Evolutionary conservation across 1,140 invertebrate species (phyloP).

Genomic region (Heliconius nattereri): DNA sequence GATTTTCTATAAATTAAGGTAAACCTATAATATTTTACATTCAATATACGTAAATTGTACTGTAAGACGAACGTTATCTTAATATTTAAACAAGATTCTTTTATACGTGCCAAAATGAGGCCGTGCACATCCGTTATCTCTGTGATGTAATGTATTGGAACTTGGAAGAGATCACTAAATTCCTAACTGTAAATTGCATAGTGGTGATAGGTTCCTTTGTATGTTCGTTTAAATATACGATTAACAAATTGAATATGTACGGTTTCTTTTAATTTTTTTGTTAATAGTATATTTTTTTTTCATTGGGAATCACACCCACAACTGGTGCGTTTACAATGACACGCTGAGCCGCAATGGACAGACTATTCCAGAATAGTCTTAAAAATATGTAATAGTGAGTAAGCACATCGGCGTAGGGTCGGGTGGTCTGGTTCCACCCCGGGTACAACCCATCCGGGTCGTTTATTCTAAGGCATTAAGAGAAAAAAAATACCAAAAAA

Average conservation of each 20-base stretch:
- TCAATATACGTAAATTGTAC: background rate
- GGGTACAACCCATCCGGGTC: too few species aligned
- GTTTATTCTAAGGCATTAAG: too few species aligned
- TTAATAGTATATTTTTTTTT: too few species aligned
- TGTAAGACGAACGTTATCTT: background rate
- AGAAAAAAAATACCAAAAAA: too few species aligned
- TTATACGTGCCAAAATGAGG: slow-evolving; percentile 30
- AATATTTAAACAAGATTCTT: slow-evolving; percentile 15
- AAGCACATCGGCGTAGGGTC: too few species aligned
- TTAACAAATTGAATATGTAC: background rate
- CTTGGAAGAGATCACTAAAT: slow-evolving; percentile 34
- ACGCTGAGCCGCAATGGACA: too few species aligned
- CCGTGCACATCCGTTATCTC: slow-evolving; percentile 31
- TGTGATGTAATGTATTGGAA: slow-evolving; percentile 34
- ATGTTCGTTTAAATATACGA: background rate
- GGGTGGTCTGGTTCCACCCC: too few species aligned
- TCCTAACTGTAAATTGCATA: slow-evolving; percentile 34
- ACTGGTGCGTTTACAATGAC: too few species aligned
- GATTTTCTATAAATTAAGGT: background rate
- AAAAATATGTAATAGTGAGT: too few species aligned
- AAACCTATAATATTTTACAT: background rate
- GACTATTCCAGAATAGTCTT: too few species aligned
- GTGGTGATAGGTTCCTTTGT: slow-evolving; percentile 5
- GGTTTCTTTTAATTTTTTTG: background rate
- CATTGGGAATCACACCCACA: too few species aligned